Evolutionary conservation across 2,113 vertebrate genomes (phyloP), one percentile per base, ranked within the genome.

Genomic region (Brachyhypopomus gauderio): DNA sequence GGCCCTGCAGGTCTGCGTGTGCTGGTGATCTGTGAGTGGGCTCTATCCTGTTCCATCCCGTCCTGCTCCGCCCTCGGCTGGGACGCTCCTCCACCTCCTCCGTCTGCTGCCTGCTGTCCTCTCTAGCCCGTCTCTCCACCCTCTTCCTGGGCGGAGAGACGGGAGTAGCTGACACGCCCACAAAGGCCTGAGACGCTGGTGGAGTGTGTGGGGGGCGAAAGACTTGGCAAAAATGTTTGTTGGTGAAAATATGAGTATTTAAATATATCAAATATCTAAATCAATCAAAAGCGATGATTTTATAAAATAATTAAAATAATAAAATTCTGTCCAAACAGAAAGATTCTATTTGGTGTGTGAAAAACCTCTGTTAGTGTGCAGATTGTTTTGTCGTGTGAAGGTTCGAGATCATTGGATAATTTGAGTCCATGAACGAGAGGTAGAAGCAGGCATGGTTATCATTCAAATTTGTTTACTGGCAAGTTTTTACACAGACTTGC

Each of bases 241-340:
- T 64, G 78, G 85, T 90, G 83, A 88, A 89, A 82, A 86, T 81
- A 58, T 75, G 78, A 78, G 83, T 58, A 64, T 87, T 86, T 82
- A 74, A 76, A 84, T 85, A 81, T 83, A 85, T 81, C 79, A 78
- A 89, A 85, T 63, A 91, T 77, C 69, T 92, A 90, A 81, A 86
- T 79, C 19, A 84, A 84, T 76, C 41, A 81, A 91, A 91, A 92
- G 88, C 83, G 79, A 85, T 91, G 87, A 89, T 93, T 92, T 92
- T 92, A 90, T 92, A 91, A 91, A 90, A 90, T 92, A 92, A 92
- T 91, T 92, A 89, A 87, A 91, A 85, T 85, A 92, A 93, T 92
- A 92, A 93, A 92, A 89, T 88, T 88, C 86, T 91, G 36, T 59
- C 66, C 19, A 66, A 77, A 83, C 36, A 87, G 88, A 88, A 83